These are phyloP conservation scores for Hypomesus transpacificus DNA, from an alignment of 2,113 vertebrate species.

Conservation along the genomic window DNA sequence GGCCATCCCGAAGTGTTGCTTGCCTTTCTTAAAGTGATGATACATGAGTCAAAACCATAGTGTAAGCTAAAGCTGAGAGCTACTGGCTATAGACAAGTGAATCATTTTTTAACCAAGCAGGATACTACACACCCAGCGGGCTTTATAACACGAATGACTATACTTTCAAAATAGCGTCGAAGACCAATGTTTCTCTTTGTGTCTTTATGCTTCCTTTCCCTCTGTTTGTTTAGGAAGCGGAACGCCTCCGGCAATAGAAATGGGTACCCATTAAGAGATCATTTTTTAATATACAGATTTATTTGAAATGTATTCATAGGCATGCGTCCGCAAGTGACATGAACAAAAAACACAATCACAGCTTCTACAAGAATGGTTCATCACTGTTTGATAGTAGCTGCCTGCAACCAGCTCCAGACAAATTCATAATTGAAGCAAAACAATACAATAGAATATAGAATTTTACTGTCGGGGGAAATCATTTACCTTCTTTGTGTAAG, in stretches of 20 bases:
- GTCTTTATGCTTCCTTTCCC: neutral
- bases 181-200: no score
- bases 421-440: neutral
- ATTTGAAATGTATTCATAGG: neutral
- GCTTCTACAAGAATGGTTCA: neutral
- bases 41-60: no score
- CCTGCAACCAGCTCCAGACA: neutral
- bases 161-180: no score
- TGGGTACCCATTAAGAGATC: neutral
- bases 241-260: neutral
- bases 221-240: neutral
- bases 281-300: conserved; percentile 3
- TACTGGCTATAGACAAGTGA: no score
- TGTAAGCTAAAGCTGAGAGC: no score
- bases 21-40: no score
- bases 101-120: no score
- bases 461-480: neutral
- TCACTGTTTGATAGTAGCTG: neutral
- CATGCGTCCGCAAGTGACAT: neutral
- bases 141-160: no score
- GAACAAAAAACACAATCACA: neutral
- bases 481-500: neutral
- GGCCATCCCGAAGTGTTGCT: no score
- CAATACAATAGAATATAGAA: neutral
- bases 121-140: no score